Evolutionary conservation across 2,113 vertebrate genomes (phyloP), one percentile per base, ranked within the genome.

Genomic region (Hiodon tergisus): DNA sequence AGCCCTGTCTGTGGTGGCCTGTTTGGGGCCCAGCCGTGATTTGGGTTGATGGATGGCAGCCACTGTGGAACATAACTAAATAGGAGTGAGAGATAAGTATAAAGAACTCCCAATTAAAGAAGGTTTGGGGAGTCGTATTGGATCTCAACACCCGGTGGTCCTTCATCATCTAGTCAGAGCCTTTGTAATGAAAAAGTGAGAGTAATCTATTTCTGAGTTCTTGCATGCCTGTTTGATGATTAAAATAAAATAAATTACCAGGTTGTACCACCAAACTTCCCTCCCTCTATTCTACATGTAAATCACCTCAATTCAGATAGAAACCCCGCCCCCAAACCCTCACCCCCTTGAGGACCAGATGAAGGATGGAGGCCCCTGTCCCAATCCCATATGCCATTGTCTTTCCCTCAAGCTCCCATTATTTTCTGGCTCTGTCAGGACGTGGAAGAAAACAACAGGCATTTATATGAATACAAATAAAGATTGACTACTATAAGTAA

Each of bases 161-260:
- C 71, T 54, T 70, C 67, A 72, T 72, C 10, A 7, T 10, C 47
- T 62, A 7, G 13, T 66, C 65, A 57, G 9, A 1, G 10, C n/a
- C 46, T 6, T 2, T 4, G 7, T 71, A 60, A 55, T 70, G 31
- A 65, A 51, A 66, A 14, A 57, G 69, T 62, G 54, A 10, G n/a
- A 8, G 61, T 9, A 0, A 48, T 65, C 10, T 11, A n/a, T 76
- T 68, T 57, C 54, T 4, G 0, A 13, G 17, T 68, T 57, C 9
- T 52, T 61, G 53, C 60, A 10, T 73, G 46, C 58, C 47, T 77
- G 50, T 72, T 53, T 72, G 14, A 65, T 46, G 47, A 65, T 31
- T 11, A 17, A 31, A 31, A 31, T 31, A 31, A 47, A 47, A 47
- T 11, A 48, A 48, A 66, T 66, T 46, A 11, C 5, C 9, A 11